Evolutionary conservation across 2,888 invertebrate species (phyloP).

Genomic region (Eupithecia subfuscata): DNA sequence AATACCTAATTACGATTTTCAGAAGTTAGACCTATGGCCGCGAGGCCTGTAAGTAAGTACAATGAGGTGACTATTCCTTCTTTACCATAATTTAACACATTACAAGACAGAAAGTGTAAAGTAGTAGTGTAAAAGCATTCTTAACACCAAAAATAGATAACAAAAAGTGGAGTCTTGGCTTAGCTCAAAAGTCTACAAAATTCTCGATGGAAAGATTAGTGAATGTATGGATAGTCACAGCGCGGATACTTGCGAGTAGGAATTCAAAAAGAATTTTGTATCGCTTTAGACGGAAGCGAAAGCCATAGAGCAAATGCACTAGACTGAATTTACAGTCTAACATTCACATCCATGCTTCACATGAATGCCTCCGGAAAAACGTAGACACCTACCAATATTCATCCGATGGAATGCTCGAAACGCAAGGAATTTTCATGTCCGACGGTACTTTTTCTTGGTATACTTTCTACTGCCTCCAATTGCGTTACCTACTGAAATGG

Average conservation of each 20-base stretch:
- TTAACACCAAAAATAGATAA: background rate
- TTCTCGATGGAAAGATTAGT: background rate
- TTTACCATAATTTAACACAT: no score
- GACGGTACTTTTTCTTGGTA: background rate
- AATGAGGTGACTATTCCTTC: no score
- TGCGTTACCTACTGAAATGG: background rate
- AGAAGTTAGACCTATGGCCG: background rate
- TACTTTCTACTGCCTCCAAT: background rate
- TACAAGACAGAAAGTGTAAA: background rate
- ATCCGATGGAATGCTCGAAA: conserved; percentile 20
- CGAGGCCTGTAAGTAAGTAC: no score
- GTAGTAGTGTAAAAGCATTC: background rate
- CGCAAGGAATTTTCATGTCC: background rate
- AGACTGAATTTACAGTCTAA: conserved; percentile 32
- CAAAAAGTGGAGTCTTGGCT: background rate
- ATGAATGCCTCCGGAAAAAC: conserved; percentile 14
- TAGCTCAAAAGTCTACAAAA: background rate
- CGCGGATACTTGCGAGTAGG: background rate
- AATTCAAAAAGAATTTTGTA: conserved; percentile 8
- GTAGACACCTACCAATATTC: background rate
- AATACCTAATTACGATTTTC: background rate
- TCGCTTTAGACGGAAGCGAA: conserved; percentile 13
- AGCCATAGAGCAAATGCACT: conserved; percentile 30
- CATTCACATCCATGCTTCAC: conserved; percentile 24
- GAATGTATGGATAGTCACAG: background rate